phyloP scores from a whole-genome alignment of 2,113 vertebrate species.

The Agelaius phoeniceus region DNA sequence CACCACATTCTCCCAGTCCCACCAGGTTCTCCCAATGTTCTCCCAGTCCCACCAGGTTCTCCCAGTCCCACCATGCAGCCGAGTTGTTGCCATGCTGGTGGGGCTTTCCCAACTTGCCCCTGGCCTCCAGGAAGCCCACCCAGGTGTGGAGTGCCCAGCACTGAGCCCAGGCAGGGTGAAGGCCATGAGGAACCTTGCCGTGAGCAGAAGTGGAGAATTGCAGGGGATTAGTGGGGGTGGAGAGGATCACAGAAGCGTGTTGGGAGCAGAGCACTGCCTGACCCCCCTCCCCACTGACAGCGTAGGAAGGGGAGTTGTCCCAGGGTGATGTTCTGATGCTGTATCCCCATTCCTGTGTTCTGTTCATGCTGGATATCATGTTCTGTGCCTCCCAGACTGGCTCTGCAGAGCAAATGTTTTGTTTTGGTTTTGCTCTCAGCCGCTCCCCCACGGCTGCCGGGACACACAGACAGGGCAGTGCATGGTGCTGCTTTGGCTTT shows the following conservation, averaged over 20 bases:
- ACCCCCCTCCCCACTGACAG: neutral
- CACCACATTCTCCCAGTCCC: neutral
- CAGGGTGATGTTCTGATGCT: too few relatives aligned
- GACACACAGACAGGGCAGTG: too few relatives aligned
- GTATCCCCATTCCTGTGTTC: too few relatives aligned
- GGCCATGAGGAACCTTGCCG: neutral
- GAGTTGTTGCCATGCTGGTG: neutral
- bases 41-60: neutral
- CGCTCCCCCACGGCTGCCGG: too few relatives aligned
- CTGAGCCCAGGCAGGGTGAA: neutral
- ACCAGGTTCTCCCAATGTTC: neutral
- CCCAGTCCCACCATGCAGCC: too few relatives aligned
- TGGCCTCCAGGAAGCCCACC: neutral
- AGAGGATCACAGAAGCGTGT: neutral
- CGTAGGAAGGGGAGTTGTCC: neutral
- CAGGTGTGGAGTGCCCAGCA: neutral
- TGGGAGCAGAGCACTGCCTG: neutral
- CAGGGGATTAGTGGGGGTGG: neutral
- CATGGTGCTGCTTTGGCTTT: too few relatives aligned
- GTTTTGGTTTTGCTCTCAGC: too few relatives aligned
- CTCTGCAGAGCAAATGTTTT: too few relatives aligned
- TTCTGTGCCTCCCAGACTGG: too few relatives aligned
- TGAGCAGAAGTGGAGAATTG: neutral
- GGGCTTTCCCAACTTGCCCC: rapidly evolving
- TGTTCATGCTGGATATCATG: too few relatives aligned